A percentile compares a stretch with the other conserved stretches of the same genome.
phyloP scores from a whole-genome alignment of 2,888 invertebrate species.

The Sisyra nigra region DNA sequence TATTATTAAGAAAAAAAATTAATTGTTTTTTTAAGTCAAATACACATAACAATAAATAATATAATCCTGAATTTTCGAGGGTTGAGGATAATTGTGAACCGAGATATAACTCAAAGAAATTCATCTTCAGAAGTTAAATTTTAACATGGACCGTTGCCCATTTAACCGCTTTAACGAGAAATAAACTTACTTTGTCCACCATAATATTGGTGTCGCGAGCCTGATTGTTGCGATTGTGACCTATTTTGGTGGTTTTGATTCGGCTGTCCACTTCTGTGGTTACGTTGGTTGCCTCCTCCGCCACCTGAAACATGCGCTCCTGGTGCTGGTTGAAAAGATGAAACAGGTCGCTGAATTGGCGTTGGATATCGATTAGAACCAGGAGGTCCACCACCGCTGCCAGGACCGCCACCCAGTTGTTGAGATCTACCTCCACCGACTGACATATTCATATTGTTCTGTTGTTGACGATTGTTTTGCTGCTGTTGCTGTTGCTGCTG shows the following conservation, averaged over 20 bases:
- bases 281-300: slow-evolving; percentile 25
- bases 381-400: not conserved
- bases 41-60: too few species aligned
- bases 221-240: slow-evolving; percentile 18
- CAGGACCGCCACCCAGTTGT: slow-evolving; percentile 17
- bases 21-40: too few species aligned
- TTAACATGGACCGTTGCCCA: too few species aligned
- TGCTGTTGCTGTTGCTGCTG: slow-evolving; percentile 23
- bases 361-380: slow-evolving; percentile 27
- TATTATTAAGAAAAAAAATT: too few species aligned
- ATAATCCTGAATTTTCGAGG: too few species aligned
- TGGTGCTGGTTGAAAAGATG: slow-evolving; percentile 30
- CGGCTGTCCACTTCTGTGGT: slow-evolving; percentile 22
- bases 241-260: slow-evolving; percentile 3
- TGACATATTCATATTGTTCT: slow-evolving; percentile 8
- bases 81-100: too few species aligned
- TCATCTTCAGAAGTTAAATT: too few species aligned
- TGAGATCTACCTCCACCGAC: slow-evolving; percentile 18
- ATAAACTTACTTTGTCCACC: slow-evolving; percentile 28
- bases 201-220: slow-evolving; percentile 32
- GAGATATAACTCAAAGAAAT: too few species aligned
- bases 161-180: slow-evolving; percentile 7
- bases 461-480: slow-evolving; percentile 7
- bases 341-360: slow-evolving; percentile 35
- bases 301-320: slow-evolving; percentile 24